These are phyloP conservation scores for Drosophila bunnanda DNA, from an alignment of 2,888 invertebrate species.

Conservation along the genomic window DNA sequence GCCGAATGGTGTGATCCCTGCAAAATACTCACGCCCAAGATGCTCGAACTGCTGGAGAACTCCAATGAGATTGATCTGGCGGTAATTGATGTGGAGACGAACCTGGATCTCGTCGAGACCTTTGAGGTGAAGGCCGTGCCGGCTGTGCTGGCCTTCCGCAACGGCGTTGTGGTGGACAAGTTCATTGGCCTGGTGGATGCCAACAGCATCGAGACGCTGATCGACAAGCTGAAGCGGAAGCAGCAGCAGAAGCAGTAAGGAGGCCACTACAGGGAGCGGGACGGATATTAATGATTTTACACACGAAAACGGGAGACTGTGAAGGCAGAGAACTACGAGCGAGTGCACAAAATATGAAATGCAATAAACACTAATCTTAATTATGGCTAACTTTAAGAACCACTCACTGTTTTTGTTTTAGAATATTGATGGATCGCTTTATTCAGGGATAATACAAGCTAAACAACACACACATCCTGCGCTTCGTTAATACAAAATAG, in stretches of 20 bases:
- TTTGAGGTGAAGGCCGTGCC: slow-evolving; percentile 94
- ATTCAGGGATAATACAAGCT: slow-evolving; percentile 29
- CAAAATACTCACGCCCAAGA: slow-evolving; percentile 93
- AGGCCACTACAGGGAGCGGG: background rate
- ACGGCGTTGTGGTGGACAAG: slow-evolving; percentile 93
- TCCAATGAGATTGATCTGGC: slow-evolving; percentile 91
- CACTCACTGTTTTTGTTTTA: background rate
- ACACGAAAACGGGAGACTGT: slow-evolving; percentile 24
- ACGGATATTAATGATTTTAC: slow-evolving; percentile 18
- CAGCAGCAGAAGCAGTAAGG: slow-evolving; percentile 66
- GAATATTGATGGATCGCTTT: slow-evolving; percentile 28
- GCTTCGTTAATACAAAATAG: slow-evolving; percentile 41
- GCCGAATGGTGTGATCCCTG: slow-evolving; percentile 97
- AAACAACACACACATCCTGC: slow-evolving; percentile 14
- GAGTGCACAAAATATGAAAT: slow-evolving; percentile 22
- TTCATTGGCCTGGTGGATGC: slow-evolving; percentile 94
- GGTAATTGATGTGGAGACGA: slow-evolving; percentile 92
- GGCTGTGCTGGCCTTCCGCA: slow-evolving; percentile 89
- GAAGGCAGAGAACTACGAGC: slow-evolving; percentile 4
- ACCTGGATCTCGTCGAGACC: slow-evolving; percentile 92
- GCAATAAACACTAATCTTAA: slow-evolving; percentile 37
- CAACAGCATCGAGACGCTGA: slow-evolving; percentile 91
- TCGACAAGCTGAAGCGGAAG: slow-evolving; percentile 86
- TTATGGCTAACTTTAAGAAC: slow-evolving; percentile 9
- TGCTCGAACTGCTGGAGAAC: slow-evolving; percentile 90